Evolutionary conservation across 1,140 invertebrate species (phyloP), one percentile per base, ranked within the genome.

Genomic region (Frieseomelitta varia): DNA sequence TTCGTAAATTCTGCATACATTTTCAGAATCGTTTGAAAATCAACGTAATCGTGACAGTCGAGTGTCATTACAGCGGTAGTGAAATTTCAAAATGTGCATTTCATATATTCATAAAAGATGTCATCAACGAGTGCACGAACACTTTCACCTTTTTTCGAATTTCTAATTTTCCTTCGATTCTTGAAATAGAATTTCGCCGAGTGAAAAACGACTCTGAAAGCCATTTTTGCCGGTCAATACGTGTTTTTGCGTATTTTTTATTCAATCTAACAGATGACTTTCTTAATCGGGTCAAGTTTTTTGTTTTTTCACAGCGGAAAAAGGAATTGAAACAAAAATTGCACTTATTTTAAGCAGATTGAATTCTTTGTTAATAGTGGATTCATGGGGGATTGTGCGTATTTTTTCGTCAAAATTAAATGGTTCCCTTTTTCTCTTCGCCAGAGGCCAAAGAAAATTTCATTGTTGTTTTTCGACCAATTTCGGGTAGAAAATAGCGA

Each of bases 281-380:
- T 30, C 15, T 4, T 11, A 24, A 3, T 47, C 19, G 27, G 10
- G 34, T 12, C 17, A 63, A 63, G 34, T 17, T 39, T 47, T 17
- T 58, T 47, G 34, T 19, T 30, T 27, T 69, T 27, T 34, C n/a
- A 30, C 30, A 63, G 12, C 12, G 24, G n/a, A 24, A 51, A 24
- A 15, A 4, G 10, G 56, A 51, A 14, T 34, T 47, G 39, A 10
- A 39, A 47, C n/a, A 77, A 77, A 47, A 27, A n/a, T 58, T 24
- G 24, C 4, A 19, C 30, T 76, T 76, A 61, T n/a, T 76, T 61
- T 76, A 51, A 51, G 75, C 15, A 27, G 58, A 77, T 63, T 61
- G 75, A 51, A 77, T 77, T 27, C 58, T 63, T 77, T 21, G 58
- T 47, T n/a, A 34, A 77, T 77, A 63, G 63, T 77, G 58, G 39